phyloP scores from a whole-genome alignment of 2,797 vertebrate species.

The Buceros bicornis region DNA sequence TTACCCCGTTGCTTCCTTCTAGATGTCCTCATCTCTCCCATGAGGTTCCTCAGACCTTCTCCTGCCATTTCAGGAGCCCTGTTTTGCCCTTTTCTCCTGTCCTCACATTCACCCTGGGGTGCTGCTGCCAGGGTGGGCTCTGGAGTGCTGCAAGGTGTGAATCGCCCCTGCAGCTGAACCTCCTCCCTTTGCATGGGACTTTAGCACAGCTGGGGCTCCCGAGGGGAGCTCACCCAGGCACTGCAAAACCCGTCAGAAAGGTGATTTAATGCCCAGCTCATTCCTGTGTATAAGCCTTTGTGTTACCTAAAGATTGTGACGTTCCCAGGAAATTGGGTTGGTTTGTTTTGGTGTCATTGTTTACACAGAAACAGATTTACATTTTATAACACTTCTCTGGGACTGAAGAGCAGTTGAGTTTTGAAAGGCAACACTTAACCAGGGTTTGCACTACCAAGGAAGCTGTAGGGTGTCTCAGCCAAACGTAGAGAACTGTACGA shows the following conservation, averaged over 20 bases:
- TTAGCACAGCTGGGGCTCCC: background rate
- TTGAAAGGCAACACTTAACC: background rate
- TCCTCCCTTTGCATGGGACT: background rate
- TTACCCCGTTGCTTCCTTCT: background rate
- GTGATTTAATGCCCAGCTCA: background rate
- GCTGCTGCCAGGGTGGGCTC: background rate
- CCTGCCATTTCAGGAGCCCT: background rate
- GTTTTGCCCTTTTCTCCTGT: background rate
- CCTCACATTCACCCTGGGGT: accelerated
- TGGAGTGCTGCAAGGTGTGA: background rate
- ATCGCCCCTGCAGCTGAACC: background rate
- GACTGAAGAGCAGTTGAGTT: background rate
- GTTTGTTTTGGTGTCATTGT: background rate
- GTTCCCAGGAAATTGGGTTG: background rate
- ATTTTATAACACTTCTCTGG: background rate
- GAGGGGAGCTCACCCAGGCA: background rate
- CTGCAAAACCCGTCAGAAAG: background rate
- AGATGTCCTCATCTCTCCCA: background rate
- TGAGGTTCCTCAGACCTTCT: background rate
- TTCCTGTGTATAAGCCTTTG: background rate
- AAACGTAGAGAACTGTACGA: background rate
- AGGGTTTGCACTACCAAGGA: background rate
- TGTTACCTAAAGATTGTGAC: background rate
- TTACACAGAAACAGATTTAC: background rate
- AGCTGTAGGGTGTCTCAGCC: background rate